Evolutionary conservation across 2,797 vertebrate species (phyloP), one percentile per base, ranked within the genome.

Genomic region (Phataginus tetradactyla): DNA sequence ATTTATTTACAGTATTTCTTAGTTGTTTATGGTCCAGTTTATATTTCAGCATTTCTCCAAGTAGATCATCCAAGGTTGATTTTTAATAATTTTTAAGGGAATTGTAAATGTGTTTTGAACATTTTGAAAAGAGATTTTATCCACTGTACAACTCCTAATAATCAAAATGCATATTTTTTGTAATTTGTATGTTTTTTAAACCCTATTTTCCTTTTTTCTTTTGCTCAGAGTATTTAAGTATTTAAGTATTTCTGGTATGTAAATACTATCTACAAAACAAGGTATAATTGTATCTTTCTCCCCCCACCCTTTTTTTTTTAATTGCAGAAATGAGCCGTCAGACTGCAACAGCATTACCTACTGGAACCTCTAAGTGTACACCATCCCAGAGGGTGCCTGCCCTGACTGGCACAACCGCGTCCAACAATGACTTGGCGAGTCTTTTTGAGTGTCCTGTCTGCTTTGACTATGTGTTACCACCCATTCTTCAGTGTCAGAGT

Each of bases 401-500:
- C 8, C 98, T 99, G 98, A 99, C 99, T 0, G 99, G 99, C 99
- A 99, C 99, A 95, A 99, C 99, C 1, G 99, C 99, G 39, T 99
- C 99, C 98, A 99, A 99, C 99, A 99, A 99, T 98, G 99, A 99
- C 99, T 98, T 99, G 98, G 99, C 99, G 97, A 99, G 99, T 97
- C 99, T 99, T 95, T 99, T 99, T 1, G 99, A 99, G 99, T 99
- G 99, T 97, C 99, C 99, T 0, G 99, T 99, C 93, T 99, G 99
- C 98, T 99, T 99, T 97, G 99, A 99, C 99, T 99, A 99, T 99
- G 99, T 99, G 96, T 98, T 99, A 39, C 99, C 99, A 59, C 99
- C 99, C 18, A 99, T 99, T 97, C 99, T 99, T 95, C 99, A 99
- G 98, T 99, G 99, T 98, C 99, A 99, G 99, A 99, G 99, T 0